Conservation (phyloP, 2,113 vertebrate species). For the Eretmochelys imbricata region DNA sequence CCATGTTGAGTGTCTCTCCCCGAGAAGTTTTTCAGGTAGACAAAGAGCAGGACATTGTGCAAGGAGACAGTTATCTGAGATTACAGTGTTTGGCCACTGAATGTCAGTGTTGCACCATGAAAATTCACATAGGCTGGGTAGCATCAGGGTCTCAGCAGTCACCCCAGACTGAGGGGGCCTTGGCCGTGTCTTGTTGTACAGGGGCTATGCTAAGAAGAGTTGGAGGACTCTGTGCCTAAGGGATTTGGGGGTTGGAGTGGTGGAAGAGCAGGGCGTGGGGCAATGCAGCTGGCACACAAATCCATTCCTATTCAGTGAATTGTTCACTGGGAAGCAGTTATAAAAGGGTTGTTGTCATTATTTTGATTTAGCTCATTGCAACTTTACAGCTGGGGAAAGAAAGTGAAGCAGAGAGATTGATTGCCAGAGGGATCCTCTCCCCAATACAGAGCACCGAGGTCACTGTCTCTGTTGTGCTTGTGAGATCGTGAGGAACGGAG, state of each 20-base stretch:
- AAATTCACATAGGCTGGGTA: constrained; percentile 27
- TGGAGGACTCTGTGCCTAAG: not conserved
- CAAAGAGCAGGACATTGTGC: not conserved
- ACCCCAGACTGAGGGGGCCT: fast-evolving
- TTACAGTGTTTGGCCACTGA: constrained; percentile 7
- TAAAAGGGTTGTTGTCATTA: not conserved
- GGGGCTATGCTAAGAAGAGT: not conserved
- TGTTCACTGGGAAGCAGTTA: not conserved
- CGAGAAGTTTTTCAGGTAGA: not conserved
- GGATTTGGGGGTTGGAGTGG: not conserved
- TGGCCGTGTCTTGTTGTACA: not conserved
- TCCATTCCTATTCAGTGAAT: not conserved
- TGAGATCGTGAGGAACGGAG: not conserved
- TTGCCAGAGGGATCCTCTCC: not conserved
- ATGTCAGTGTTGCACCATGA: constrained; percentile 59
- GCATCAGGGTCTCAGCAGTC: constrained; percentile 17
- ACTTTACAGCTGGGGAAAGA: not conserved
- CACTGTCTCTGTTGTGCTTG: not conserved
- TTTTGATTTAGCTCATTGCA: not conserved
- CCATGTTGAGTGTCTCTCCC: not conserved
- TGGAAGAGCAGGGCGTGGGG: not conserved
- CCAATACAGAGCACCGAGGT: not conserved
- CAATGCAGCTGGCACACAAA: not conserved
- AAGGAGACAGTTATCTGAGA: not conserved
- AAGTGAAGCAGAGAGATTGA: not conserved